phyloP scores from a whole-genome alignment of 2,113 vertebrate genomes.

The Pseudonaja textilis region DNA sequence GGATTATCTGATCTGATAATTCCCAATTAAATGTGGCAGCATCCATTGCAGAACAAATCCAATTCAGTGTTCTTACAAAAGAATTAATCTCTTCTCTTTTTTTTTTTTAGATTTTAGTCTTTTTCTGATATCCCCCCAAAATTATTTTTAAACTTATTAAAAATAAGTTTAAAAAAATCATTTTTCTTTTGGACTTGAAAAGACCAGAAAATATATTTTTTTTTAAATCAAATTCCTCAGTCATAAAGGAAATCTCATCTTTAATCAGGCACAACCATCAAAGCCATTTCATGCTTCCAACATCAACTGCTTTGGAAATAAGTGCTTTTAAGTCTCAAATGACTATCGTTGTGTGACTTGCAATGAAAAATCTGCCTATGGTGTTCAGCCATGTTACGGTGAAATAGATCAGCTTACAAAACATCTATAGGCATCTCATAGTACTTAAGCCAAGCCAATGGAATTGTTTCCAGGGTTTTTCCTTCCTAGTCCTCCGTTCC shows the following conservation, averaged over 20 bases:
- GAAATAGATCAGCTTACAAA: background rate
- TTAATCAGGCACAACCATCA: background rate
- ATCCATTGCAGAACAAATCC: background rate
- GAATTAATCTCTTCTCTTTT: background rate
- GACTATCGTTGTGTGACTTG: background rate
- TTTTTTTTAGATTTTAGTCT: background rate
- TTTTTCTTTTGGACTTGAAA: background rate
- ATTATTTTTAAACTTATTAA: background rate
- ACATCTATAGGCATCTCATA: background rate
- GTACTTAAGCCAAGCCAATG: background rate
- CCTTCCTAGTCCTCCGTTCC: background rate
- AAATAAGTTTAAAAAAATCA: background rate
- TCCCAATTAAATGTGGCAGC: background rate
- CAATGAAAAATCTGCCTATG: background rate
- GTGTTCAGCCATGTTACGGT: background rate
- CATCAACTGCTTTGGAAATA: background rate
- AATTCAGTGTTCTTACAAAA: background rate
- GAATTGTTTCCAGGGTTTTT: background rate
- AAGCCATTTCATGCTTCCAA: background rate
- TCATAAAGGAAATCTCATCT: background rate
- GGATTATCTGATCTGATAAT: background rate
- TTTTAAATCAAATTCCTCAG: background rate
- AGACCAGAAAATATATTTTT: background rate
- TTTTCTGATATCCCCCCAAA: background rate
- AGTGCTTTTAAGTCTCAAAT: slow-evolving; percentile 1